Base-by-base conservation (phyloP, 2,888 invertebrate species). In the Chromoteleia sp. region DNA sequence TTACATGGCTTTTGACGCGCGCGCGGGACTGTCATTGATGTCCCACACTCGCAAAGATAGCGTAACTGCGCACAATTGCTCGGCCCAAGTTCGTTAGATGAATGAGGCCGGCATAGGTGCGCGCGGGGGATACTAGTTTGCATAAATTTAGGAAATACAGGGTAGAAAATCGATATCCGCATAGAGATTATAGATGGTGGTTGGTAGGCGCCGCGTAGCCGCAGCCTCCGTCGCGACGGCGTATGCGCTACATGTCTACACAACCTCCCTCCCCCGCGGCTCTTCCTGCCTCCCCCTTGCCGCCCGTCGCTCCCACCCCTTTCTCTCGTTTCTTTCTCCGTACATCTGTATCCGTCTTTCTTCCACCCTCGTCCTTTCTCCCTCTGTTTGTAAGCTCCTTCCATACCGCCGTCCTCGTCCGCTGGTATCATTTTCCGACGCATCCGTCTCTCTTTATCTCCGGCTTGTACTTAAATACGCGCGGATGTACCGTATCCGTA, bases 171-270 rank as follows among this genome's bases (percentile, higher is more conserved):
- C 91, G 91, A 91, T 91, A 91, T 91, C 91, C 91, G 91, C 91
- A 91, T 91, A 91, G 91, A 91, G 91, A 91, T 91, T 91, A 91
- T 91, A 91, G 91, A 91, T 91, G 91, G 91, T 91, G 91, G 91
- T 91, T 90, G 91, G 91, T 91, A 91, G 91, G 90, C 90, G 90
- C 90, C 91, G 89, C 88, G 89, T 90, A 90, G 91, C 91, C 91
- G 91, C 91, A 91, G 90, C 90, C 90, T 90, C 90, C 91, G 91
- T 90, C 91, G 91, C 91, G 90, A 90, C 91, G 91, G 89, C 81
- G 88, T 90, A 88, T 90, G 89, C 90, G 89, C 89, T 90, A 88
- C 89, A 87, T 88, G 88, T 89, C 88, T 88, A 86, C 85, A 82
- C 86, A 85, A 85, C 77, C 82, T 77, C 43, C 79, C 70, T 58